Evolutionary conservation across 2,797 vertebrate species (phyloP).

Genomic region (Trachurus trachurus): DNA sequence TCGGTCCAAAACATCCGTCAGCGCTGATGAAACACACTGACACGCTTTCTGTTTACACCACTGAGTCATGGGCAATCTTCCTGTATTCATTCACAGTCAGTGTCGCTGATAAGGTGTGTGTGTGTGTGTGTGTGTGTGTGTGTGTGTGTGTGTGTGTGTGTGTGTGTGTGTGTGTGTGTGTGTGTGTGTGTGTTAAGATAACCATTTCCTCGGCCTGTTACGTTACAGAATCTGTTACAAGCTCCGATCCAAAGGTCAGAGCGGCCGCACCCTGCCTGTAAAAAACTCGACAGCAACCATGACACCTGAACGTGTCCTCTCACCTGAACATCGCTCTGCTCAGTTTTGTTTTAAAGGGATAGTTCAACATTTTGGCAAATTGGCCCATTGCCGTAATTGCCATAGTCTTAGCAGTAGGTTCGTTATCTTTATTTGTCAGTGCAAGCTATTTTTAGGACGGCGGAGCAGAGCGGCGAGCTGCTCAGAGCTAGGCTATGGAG

Average conservation of each 20-base stretch:
- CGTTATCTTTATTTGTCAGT: no score
- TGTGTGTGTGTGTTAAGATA: conserved; percentile 1
- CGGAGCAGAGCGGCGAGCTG: no score
- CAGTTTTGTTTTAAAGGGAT: no score
- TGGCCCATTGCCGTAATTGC: no score
- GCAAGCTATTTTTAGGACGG: no score
- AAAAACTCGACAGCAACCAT: not conserved
- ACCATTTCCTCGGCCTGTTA: not conserved
- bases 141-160: conserved; percentile 18
- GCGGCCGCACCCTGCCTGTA: conserved; percentile 28
- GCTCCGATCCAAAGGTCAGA: conserved; percentile 51
- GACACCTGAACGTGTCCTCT: not conserved
- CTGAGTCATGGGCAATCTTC: conserved; percentile 26
- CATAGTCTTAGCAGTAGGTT: no score
- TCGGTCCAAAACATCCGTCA: not conserved
- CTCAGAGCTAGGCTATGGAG: no score
- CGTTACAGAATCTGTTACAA: not conserved
- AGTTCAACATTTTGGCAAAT: no score
- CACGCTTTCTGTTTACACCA: conserved; percentile 11
- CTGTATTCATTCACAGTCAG: not conserved
- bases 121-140: conserved; percentile 11
- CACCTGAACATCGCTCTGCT: not conserved
- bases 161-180: conserved; percentile 15
- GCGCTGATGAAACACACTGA: conserved; percentile 20
- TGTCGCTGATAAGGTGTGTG: not conserved